Conservation (phyloP, 1,140 invertebrate genomes). For the Drosophila orena region DNA sequence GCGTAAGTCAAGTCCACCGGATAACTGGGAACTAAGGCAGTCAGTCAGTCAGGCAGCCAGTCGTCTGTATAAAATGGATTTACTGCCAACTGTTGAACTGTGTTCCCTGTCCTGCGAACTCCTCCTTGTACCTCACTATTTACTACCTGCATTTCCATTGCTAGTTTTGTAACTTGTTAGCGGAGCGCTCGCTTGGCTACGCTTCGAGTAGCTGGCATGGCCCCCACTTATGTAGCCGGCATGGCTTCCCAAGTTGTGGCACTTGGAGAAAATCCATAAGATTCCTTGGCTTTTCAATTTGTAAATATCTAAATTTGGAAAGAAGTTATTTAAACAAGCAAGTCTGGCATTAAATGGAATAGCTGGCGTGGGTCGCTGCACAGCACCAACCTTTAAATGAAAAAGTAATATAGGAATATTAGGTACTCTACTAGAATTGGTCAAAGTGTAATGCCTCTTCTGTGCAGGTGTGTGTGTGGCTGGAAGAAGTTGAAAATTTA, state of each 20-base stretch:
- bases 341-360: no score
- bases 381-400: not conserved
- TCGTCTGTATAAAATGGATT: constrained; percentile 84
- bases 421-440: not conserved
- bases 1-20: constrained; percentile 71
- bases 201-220: constrained; percentile 32
- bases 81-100: constrained; percentile 83
- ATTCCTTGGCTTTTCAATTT: not conserved
- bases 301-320: not conserved
- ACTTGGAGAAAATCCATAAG: not conserved
- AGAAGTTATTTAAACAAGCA: not conserved
- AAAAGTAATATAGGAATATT: not conserved
- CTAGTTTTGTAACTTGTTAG: constrained; percentile 83
- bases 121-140: constrained; percentile 50
- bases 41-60: constrained; percentile 65
- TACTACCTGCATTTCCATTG: constrained; percentile 83
- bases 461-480: constrained; percentile 16
- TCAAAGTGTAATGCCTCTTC: constrained; percentile 13
- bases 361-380: no score
- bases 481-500: constrained; percentile 76
- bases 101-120: constrained; percentile 30
- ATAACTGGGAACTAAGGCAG: constrained; percentile 26
- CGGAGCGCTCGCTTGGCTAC: constrained; percentile 56
- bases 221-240: constrained; percentile 54
- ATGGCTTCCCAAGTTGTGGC: constrained; percentile 25